Conservation (phyloP, 23 tunicate genomes). For the Styela clava region DNA sequence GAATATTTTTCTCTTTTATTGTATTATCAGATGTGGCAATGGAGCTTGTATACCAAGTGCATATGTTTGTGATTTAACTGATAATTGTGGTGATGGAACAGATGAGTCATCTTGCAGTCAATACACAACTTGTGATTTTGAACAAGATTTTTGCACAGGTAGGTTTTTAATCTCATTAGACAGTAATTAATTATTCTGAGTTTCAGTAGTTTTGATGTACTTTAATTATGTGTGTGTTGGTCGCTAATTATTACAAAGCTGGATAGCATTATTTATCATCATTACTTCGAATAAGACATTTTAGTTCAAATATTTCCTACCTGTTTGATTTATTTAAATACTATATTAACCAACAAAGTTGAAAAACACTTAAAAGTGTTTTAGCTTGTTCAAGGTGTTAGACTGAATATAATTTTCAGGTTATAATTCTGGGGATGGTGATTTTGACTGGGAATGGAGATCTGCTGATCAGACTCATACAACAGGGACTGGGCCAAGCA, state of each 20-base stretch:
- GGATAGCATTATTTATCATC: too few species aligned
- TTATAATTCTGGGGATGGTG: conserved; percentile 42
- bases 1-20: too few species aligned
- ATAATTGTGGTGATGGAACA: conserved; percentile 82
- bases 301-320: too few species aligned
- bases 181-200: neutral
- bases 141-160: conserved; percentile 78
- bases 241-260: too few species aligned
- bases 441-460: conserved; percentile 79
- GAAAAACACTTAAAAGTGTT: too few species aligned
- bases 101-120: conserved; percentile 59
- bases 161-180: too few species aligned
- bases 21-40: conserved; percentile 41
- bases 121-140: conserved; percentile 72
- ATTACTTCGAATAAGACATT: too few species aligned
- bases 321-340: too few species aligned
- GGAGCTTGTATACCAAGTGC: conserved; percentile 59
- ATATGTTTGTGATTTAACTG: conserved; percentile 60
- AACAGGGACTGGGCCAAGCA: conserved; percentile 72
- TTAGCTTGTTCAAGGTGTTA: too few species aligned
- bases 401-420: too few species aligned
- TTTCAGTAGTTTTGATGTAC: neutral
- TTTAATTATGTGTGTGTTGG: too few species aligned
- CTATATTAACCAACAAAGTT: too few species aligned
- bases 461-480: conserved; percentile 69